Base-by-base conservation (phyloP, 2,888 invertebrate genomes). In the Gerosis bhagava region DNA sequence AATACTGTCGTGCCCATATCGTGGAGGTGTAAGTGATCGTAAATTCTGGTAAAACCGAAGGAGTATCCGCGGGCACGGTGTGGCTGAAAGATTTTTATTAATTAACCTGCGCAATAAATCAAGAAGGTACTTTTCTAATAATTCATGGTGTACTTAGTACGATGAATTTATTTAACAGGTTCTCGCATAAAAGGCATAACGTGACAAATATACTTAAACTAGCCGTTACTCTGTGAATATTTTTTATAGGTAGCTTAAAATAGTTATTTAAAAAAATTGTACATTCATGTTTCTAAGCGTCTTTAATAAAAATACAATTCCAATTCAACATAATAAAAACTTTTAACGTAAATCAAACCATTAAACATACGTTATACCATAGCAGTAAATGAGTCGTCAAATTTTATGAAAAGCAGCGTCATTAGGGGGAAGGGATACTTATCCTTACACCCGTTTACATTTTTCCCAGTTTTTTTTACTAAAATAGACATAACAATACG, bases 71-170 rank as follows among this genome's bases (percentile, higher is more conserved):
- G 53, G 63, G 57, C 54, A 61, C 55, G 62, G 59, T 65, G 64
- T 63, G 66, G 59, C 63, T 66, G 70, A 73, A 73, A 73, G 70
- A 75, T 77, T 74, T 72, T 73, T 59, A 65, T 64, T 70, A 71
- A 76, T 77, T 74, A 75, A 72, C 73, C 69, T 68, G 60, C 56
- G 66, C 54, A 35, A 60, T 59, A 59, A 62, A 64, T 61, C 53
- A 58, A 57, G 53, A 41, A 57, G 56, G 52, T 43, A 51, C 35
- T 16, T 29, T 36, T 29, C 36, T 36, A 29, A 44, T 44, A 36
- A 36, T 29, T 36, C 44, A 44, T 19, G 36, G 8, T 12, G 36
- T 36, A 36, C 36, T 36, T 44, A 36, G 21, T 10, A 5, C 42
- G 13, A 34, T 43, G 25, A 26, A 34, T n/a, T n/a, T n/a, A n/a